These are phyloP conservation scores for Abrostola tripartita DNA, from an alignment of 2,888 invertebrate genomes.

Conservation along the genomic window DNA sequence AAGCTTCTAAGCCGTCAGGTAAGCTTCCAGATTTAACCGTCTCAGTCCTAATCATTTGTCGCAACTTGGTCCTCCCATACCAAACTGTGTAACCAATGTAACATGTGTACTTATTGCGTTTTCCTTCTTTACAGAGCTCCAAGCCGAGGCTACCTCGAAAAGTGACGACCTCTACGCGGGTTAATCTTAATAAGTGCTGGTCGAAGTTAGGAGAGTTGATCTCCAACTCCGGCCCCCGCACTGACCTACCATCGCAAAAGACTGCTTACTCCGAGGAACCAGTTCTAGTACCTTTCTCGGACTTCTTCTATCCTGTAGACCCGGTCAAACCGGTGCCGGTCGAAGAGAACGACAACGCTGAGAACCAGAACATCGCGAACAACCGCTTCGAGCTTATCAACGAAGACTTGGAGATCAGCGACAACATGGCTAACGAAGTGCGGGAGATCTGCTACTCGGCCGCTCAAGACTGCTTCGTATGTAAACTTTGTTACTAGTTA, in stretches of 20 bases:
- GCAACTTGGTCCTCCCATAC: conserved; percentile 18
- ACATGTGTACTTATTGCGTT: conserved; percentile 48
- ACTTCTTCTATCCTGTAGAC: conserved; percentile 80
- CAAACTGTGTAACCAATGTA: conserved; percentile 2
- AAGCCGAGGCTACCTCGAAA: conserved; percentile 88
- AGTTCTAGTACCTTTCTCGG: conserved; percentile 78
- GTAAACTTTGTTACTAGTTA: conserved; percentile 80
- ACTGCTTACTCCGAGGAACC: conserved; percentile 83
- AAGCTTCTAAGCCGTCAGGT: conserved; percentile 88
- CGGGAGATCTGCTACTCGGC: conserved; percentile 86
- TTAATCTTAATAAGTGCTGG: conserved; percentile 91
- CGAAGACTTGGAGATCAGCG: conserved; percentile 83
- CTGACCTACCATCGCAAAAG: conserved; percentile 85
- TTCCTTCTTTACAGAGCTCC: conserved; percentile 83
- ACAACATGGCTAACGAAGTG: conserved; percentile 89
- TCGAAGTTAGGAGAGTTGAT: conserved; percentile 89
- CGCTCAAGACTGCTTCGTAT: conserved; percentile 80
- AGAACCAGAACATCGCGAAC: conserved; percentile 83
- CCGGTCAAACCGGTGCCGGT: conserved; percentile 80
- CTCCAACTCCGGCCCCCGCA: conserved; percentile 79
- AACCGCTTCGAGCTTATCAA: conserved; percentile 79
- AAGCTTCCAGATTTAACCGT: conserved; percentile 58
- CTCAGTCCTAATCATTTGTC: conserved; percentile 1
- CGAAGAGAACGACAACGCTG: conserved; percentile 82
- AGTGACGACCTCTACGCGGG: conserved; percentile 87